Conservation (phyloP, 2,113 vertebrate species). For the Nothoprocta perdicaria region DNA sequence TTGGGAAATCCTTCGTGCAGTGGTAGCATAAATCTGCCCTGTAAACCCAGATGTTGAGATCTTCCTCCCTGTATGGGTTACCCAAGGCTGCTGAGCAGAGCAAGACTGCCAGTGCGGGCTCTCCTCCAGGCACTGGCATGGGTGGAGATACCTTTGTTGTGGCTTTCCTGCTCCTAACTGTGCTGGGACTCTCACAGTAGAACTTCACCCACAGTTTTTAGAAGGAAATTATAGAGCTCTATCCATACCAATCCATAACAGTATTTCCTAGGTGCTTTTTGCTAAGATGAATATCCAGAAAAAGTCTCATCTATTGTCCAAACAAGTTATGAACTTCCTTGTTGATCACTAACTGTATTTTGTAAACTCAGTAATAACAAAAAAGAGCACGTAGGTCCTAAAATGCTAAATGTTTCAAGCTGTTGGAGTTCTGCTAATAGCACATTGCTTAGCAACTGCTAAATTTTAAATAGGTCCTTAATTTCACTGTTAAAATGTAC, state of each 20-base stretch:
- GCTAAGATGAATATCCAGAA: background rate
- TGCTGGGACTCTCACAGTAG: background rate
- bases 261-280: background rate
- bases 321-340: background rate
- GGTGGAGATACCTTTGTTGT: background rate
- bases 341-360: background rate
- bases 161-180: background rate
- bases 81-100: fast-evolving
- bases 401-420: constrained; percentile 21
- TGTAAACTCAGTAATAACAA: constrained; percentile 6
- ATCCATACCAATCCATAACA: background rate
- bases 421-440: constrained; percentile 42
- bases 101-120: background rate
- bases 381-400: constrained; percentile 1
- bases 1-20: background rate
- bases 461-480: constrained; percentile 51
- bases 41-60: background rate
- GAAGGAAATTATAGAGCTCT: background rate
- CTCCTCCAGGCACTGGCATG: background rate
- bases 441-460: constrained; percentile 64
- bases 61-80: background rate
- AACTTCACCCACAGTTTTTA: background rate
- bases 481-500: background rate
- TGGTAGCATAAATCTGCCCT: background rate
- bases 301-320: background rate